Conservation (phyloP, 2,113 vertebrate species). For the Thinocorus orbignyianus region DNA sequence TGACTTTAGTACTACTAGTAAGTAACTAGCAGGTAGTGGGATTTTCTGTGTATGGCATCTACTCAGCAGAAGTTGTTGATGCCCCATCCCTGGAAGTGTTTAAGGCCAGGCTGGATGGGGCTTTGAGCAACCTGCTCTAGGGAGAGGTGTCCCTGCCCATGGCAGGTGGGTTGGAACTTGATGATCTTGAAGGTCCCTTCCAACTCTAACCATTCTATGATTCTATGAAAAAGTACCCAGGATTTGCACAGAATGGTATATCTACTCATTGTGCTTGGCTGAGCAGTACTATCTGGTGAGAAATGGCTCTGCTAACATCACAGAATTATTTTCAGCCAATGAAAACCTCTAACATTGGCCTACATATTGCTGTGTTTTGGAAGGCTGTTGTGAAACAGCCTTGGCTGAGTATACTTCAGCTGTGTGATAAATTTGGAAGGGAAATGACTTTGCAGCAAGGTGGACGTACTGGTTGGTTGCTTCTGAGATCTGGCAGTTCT, state of each 20-base stretch:
- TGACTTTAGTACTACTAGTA: background rate
- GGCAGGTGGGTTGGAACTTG: no score
- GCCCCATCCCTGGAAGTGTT: no score
- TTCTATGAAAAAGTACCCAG: fast-evolving
- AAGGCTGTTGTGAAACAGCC: background rate
- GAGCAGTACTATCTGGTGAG: background rate
- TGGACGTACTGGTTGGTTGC: background rate
- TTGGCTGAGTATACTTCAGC: background rate
- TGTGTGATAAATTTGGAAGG: background rate
- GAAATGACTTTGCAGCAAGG: background rate
- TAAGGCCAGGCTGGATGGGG: no score
- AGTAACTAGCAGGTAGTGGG: background rate
- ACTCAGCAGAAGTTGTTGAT: no score
- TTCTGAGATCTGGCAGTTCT: background rate
- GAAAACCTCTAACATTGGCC: background rate
- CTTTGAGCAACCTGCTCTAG: no score
- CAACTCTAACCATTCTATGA: no score
- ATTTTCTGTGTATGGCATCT: background rate
- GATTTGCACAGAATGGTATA: background rate
- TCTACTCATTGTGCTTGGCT: background rate
- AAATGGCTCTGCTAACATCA: background rate
- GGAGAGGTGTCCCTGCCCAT: no score
- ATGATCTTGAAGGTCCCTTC: no score
- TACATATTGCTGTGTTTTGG: background rate
- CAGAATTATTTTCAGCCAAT: background rate